A percentile compares a stretch with the other conserved stretches of the same genome.
Conservation (phyloP, 2,113 vertebrate genomes). For the Elanus axillaris region DNA sequence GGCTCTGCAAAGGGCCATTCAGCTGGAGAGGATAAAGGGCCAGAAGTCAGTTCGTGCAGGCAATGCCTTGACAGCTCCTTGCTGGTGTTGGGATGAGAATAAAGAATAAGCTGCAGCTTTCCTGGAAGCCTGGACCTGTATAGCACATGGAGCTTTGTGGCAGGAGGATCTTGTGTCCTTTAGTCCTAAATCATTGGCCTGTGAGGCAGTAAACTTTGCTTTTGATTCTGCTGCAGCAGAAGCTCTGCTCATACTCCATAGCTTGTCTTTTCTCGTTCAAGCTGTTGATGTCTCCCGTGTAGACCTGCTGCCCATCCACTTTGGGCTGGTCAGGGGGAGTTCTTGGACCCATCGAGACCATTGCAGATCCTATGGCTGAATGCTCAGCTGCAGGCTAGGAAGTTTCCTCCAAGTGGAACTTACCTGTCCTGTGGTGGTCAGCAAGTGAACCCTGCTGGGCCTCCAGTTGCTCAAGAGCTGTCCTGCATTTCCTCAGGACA, state of each 20-base stretch:
- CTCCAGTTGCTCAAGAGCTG: background rate
- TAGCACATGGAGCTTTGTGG: background rate
- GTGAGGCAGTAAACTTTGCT: background rate
- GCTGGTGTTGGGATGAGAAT: background rate
- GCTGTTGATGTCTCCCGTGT: background rate
- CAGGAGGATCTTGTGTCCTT: background rate
- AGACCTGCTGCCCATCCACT: background rate
- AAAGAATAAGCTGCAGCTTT: background rate
- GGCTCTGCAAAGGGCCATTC: background rate
- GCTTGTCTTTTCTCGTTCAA: background rate
- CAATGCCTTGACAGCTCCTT: background rate
- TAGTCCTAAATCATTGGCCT: background rate
- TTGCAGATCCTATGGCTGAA: background rate
- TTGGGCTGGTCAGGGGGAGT: background rate
- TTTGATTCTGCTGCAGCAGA: background rate
- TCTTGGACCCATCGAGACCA: background rate
- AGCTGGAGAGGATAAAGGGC: background rate
- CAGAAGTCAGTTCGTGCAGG: background rate
- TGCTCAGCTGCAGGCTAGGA: background rate
- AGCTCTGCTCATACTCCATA: background rate
- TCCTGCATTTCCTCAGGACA: background rate
- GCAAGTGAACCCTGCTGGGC: background rate
- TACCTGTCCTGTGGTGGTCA: background rate
- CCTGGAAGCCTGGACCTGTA: background rate
- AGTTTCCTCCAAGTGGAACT: background rate